Percentiles rank a stretch among this genome's conserved stretches.
phyloP scores from a whole-genome alignment of 2,888 invertebrate species.

The Spatulosminthurus flaviceps region DNA sequence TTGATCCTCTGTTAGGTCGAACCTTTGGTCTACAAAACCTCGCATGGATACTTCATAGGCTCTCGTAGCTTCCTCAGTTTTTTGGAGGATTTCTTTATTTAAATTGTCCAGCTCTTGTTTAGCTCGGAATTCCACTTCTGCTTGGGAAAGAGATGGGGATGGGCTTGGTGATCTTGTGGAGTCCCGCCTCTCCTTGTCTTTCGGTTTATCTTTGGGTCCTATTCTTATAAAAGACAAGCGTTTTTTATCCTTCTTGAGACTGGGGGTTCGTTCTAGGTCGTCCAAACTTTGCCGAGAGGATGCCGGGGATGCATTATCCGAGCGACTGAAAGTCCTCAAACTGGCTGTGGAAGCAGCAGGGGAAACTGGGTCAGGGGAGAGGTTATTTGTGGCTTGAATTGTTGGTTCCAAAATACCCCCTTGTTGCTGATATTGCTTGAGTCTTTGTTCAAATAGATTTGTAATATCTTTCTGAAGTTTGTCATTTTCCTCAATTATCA shows the following conservation, averaged over 20 bases:
- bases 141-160: background rate
- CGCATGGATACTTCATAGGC: background rate
- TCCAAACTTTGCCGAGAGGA: background rate
- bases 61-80: background rate
- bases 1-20: background rate
- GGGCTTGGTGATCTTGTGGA: background rate
- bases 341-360: background rate
- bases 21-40: background rate
- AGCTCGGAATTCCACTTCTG: background rate
- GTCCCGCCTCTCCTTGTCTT: background rate
- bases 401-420: background rate
- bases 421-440: slow-evolving; percentile 8
- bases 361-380: background rate
- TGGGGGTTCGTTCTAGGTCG: background rate
- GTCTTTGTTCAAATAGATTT: background rate
- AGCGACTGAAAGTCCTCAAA: background rate
- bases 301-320: background rate
- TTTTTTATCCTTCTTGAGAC: background rate
- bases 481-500: background rate
- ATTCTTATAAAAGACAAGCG: background rate
- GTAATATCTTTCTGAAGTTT: background rate
- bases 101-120: background rate
- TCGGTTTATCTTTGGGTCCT: background rate
- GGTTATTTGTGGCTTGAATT: background rate
- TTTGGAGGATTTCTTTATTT: background rate